Evolutionary conservation across 1,140 invertebrate species (phyloP).

Genomic region (Helicoverpa zea): DNA sequence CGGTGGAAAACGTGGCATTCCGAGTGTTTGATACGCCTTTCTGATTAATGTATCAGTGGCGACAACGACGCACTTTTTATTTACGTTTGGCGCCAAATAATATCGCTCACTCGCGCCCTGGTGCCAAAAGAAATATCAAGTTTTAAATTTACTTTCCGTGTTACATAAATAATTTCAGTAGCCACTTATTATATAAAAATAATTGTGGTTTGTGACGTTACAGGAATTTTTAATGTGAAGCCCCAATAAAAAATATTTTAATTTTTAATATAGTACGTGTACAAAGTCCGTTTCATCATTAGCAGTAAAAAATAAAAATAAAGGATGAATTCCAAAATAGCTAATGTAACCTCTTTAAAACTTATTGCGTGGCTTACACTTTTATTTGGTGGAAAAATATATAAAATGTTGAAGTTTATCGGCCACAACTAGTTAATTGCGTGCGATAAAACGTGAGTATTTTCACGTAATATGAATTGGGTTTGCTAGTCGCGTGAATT

Average conservation of each 20-base stretch:
- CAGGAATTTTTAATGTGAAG: conserved; percentile 13
- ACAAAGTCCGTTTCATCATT: not conserved
- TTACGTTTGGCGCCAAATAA: conserved; percentile 82
- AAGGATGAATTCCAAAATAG: not conserved
- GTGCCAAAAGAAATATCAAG: conserved; percentile 68
- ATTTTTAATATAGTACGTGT: not conserved
- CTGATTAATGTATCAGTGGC: conserved; percentile 38
- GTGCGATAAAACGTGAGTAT: not conserved
- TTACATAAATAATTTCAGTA: conserved; percentile 55
- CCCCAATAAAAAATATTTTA: conserved; percentile 2
- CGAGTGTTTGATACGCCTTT: conserved; percentile 24
- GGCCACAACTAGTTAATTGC: not conserved
- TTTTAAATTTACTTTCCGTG: conserved; percentile 54
- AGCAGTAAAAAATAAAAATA: not conserved
- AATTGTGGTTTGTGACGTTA: conserved; percentile 8
- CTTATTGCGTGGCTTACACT: no score
- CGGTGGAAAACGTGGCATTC: conserved; percentile 10
- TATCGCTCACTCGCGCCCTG: conserved; percentile 68
- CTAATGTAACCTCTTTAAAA: not conserved
- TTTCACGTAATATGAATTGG: not conserved
- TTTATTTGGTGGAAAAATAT: not conserved
- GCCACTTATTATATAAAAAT: conserved; percentile 40
- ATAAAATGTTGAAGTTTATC: not conserved
- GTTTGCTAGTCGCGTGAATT: conserved; percentile 10
- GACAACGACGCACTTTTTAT: conserved; percentile 68